Percentiles rank a stretch among this genome's conserved stretches.
These are phyloP conservation scores for Orchestes rusci DNA, from an alignment of 2,888 invertebrate genomes.

Conservation along the genomic window DNA sequence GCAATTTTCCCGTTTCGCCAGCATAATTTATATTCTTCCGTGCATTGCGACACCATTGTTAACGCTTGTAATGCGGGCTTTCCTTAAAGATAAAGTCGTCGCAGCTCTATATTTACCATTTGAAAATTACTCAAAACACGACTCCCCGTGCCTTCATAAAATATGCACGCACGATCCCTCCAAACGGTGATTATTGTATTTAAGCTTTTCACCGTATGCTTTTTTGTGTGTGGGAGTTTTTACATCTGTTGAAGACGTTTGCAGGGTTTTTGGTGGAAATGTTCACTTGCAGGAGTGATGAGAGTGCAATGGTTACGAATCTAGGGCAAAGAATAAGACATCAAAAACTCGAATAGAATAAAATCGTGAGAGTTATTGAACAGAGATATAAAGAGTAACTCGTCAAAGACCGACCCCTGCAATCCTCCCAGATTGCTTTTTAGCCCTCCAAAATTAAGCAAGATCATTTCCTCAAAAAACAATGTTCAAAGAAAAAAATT, in stretches of 20 bases:
- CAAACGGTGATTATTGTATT: constrained; percentile 31
- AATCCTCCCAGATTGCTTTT: no score
- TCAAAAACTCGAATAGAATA: no score
- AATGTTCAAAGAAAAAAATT: no score
- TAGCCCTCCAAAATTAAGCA: no score
- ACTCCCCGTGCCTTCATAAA: constrained; percentile 29
- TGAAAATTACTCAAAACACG: constrained; percentile 40
- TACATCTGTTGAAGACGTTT: constrained; percentile 9
- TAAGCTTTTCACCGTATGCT: constrained; percentile 27
- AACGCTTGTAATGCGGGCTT: constrained; percentile 24
- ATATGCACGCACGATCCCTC: constrained; percentile 38
- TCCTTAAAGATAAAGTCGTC: constrained; percentile 35
- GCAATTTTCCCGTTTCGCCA: no score
- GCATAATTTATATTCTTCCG: constrained; percentile 22
- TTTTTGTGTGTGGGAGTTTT: constrained; percentile 20
- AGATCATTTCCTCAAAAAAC: no score
- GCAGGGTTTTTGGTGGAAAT: neutral
- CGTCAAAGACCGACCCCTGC: no score
- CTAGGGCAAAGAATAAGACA: no score
- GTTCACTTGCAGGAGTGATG: no score
- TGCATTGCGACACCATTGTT: constrained; percentile 15
- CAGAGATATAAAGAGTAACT: no score
- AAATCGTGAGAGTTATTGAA: no score
- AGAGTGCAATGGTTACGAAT: no score
- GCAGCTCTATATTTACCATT: constrained; percentile 37